Base-by-base conservation (phyloP, 1,140 invertebrate genomes). In the Zaprionus camerounensis region DNA sequence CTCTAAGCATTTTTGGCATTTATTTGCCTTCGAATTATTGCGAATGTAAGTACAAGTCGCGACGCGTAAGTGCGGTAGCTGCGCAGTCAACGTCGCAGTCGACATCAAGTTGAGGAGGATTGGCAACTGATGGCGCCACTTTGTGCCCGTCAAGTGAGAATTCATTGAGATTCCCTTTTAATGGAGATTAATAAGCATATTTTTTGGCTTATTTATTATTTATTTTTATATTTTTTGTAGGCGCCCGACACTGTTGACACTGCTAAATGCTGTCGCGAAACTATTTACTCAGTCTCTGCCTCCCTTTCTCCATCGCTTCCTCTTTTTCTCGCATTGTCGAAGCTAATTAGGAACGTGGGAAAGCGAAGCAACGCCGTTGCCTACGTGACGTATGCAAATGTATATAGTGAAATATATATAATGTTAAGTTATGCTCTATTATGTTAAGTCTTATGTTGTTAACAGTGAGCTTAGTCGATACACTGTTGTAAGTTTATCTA, bases 161-260 rank as follows among this genome's bases (percentile, higher is more conserved):
- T 91, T 86, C 81, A 91, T 79, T 87, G 87, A 91, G 87, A 91
- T 91, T 84, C 88, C 72, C 72, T 84, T 91, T 91, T 91, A 91
- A 91, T 91, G 88, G 83, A 91, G 82, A 91, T 91, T 91, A 91
- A 91, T 91, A 59, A 65, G 80, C 63, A 68, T 49, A 34, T 49
- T 46, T 66, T 41, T 65, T 28, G 9, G 2, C 9, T 7, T 46
- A 46, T 76, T 69, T 36, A 63, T 41, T 76, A 64, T 62, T 76
- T 38, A 36, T 44, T 28, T 62, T 36, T 38, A n/a, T 22, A 2
- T 44, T 12, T 67, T 20, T 81, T 56, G 56, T 64, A 53, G 53
- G n/a, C 58, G 58, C 55, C 56, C 62, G 17, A 51, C 62, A 61
- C 53, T 91, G 72, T 91, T 91, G 73, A 91, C 81, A 73, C 91